Conservation (phyloP, 2,888 invertebrate genomes). For the Oligia fasciuncula region DNA sequence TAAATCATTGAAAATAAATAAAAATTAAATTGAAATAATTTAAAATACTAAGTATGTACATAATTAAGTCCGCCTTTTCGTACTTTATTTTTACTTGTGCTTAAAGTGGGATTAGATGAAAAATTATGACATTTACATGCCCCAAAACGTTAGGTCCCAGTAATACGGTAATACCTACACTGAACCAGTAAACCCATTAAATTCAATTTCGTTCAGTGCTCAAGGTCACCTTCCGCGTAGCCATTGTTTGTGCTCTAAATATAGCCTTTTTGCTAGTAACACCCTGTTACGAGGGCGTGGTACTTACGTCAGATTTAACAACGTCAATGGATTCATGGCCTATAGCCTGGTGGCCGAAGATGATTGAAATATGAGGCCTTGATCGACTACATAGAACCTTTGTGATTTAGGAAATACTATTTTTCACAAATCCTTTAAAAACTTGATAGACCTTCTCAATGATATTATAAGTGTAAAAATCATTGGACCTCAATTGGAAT, state of each 20-base stretch:
- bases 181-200: constrained; percentile 23
- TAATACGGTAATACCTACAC: neutral
- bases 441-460: no score
- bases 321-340: constrained; percentile 52
- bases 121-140: neutral
- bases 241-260: constrained; percentile 58
- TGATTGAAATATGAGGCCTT: constrained; percentile 28
- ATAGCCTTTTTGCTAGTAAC: constrained; percentile 50
- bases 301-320: constrained; percentile 55
- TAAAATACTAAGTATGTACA: neutral
- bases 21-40: neutral
- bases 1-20: no score
- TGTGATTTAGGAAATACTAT: neutral
- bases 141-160: no score
- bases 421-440: neutral
- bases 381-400: neutral
- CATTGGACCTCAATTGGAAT: no score
- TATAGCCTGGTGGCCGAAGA: constrained; percentile 16
- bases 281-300: constrained; percentile 56
- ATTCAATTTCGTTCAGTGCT: constrained; percentile 39
- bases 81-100: neutral
- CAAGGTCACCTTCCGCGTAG: constrained; percentile 48
- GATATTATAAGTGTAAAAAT: no score
- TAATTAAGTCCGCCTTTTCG: neutral
- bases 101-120: no score